Evolutionary conservation across 1,140 invertebrate species (phyloP).

Genomic region (Meloidogyne chitwoodi): DNA sequence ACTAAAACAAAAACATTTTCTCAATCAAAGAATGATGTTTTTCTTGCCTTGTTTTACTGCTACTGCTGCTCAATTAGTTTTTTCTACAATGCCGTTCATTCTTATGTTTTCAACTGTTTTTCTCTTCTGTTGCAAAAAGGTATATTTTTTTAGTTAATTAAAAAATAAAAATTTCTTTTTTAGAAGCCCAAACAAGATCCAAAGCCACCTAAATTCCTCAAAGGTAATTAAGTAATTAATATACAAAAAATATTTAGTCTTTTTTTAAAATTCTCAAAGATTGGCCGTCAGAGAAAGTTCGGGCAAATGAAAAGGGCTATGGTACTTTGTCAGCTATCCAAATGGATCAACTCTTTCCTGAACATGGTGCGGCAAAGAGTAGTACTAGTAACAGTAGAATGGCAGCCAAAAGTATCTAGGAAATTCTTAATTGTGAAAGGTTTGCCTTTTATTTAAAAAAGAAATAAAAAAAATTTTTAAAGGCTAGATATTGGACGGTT

Average conservation of each 20-base stretch:
- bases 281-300: neutral
- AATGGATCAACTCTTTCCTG: neutral
- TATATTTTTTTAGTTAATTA: neutral
- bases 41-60: neutral
- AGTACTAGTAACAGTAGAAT: neutral
- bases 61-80: neutral
- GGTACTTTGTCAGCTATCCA: neutral
- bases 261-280: neutral
- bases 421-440: neutral
- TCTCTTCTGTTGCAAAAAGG: neutral
- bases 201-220: neutral
- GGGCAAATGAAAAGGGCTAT: neutral
- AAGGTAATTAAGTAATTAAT: neutral
- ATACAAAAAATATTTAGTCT: too few species aligned
- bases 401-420: neutral
- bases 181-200: neutral
- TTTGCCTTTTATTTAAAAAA: neutral
- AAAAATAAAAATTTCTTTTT: neutral
- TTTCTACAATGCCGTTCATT: neutral
- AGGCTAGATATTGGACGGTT: neutral
- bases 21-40: neutral
- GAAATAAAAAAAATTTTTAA: neutral
- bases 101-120: neutral
- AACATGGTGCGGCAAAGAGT: neutral
- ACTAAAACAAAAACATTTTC: neutral